Evolutionary conservation across 2,888 invertebrate genomes (phyloP).

Genomic region (Pterobdella sp.): DNA sequence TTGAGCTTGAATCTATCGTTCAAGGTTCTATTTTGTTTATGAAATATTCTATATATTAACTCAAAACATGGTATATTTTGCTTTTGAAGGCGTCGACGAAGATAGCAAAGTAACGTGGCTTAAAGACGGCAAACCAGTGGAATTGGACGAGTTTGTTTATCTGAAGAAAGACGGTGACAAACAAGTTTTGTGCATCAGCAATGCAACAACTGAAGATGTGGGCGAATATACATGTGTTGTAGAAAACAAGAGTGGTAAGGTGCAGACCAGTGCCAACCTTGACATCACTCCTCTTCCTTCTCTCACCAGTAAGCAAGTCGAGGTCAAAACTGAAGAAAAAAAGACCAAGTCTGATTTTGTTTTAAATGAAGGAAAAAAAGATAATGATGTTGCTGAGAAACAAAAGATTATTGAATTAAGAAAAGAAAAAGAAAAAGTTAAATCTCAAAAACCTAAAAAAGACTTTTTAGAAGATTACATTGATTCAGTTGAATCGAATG

Average conservation of each 20-base stretch:
- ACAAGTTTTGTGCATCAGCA: constrained; percentile 1
- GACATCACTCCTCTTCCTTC: not conserved
- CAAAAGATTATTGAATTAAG: not conserved
- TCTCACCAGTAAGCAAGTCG: not conserved
- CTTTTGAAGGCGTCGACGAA: not conserved
- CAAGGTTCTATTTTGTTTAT: not conserved
- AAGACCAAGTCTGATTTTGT: not conserved
- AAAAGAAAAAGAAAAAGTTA: not conserved
- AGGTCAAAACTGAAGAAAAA: not conserved
- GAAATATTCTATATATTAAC: not conserved
- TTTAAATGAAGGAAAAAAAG: not conserved
- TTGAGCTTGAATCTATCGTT: not conserved
- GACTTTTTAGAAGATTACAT: not conserved
- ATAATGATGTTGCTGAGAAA: not conserved
- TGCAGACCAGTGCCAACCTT: not conserved
- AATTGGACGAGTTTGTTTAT: constrained; percentile 36
- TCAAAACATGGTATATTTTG: not conserved
- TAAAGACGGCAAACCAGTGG: constrained; percentile 25
- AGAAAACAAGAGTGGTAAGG: not conserved
- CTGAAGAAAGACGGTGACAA: constrained; percentile 29
- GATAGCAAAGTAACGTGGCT: constrained; percentile 5
- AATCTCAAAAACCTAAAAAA: not conserved
- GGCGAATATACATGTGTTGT: not conserved
- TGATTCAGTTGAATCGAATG: not conserved
- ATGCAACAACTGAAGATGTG: not conserved